Evolutionary conservation across 2,888 invertebrate genomes (phyloP).

Genomic region (Stictocephala bisonia): DNA sequence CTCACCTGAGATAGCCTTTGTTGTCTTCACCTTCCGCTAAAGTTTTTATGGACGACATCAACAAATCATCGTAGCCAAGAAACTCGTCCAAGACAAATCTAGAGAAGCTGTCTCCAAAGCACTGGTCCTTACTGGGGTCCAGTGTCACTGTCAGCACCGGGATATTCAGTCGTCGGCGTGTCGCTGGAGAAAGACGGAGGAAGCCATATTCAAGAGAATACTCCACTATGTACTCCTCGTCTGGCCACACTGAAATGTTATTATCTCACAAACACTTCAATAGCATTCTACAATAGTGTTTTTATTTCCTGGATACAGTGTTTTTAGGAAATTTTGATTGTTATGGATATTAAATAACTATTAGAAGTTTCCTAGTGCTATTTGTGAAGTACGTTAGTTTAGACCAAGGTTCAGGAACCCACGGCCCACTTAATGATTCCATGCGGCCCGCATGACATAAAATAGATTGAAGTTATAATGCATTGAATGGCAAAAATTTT

Average conservation of each 20-base stretch:
- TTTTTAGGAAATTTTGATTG: no score
- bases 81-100: conserved; percentile 91
- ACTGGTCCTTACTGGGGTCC: conserved; percentile 88
- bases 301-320: no score
- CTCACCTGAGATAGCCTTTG: conserved; percentile 89
- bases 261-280: no score
- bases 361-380: no score
- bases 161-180: conserved; percentile 88
- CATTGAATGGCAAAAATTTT: no score
- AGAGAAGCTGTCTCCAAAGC: conserved; percentile 94
- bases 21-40: conserved; percentile 96
- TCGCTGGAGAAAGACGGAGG: conserved; percentile 86
- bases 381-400: no score
- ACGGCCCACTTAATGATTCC: no score
- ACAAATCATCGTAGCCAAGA: conserved; percentile 95
- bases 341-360: background rate
- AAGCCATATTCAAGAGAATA: conserved; percentile 98
- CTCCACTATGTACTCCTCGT: conserved; percentile 96
- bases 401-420: no score
- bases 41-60: conserved; percentile 96
- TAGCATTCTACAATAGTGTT: no score
- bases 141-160: conserved; percentile 88
- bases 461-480: no score
- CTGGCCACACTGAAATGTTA: conserved; percentile 72
- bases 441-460: no score